These are phyloP conservation scores for Herpetotheres cachinnans DNA, from an alignment of 2,113 vertebrate genomes.

Conservation along the genomic window DNA sequence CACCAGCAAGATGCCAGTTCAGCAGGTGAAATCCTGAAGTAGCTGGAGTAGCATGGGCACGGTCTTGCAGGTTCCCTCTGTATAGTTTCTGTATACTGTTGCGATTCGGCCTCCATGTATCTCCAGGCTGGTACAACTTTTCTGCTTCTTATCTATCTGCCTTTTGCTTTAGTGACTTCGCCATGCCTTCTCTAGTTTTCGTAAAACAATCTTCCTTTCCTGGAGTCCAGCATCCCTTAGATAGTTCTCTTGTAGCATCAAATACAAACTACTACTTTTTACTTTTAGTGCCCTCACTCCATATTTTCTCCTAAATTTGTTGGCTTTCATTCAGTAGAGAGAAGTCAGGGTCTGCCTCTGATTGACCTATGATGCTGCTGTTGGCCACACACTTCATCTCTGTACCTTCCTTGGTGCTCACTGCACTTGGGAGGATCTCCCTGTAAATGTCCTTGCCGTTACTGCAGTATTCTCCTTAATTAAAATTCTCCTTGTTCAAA, in stretches of 20 bases:
- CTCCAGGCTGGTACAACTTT: neutral
- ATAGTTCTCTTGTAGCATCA: neutral
- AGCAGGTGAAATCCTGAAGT: neutral
- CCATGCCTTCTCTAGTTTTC: neutral
- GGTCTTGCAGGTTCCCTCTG: neutral
- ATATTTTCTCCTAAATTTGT: neutral
- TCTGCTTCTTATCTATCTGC: rapidly evolving
- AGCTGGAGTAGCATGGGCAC: neutral
- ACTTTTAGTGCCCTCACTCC: neutral
- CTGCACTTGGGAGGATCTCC: neutral
- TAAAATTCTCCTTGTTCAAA: slow-evolving; percentile 21
- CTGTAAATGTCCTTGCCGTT: neutral
- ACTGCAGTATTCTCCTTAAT: neutral
- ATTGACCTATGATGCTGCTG: neutral
- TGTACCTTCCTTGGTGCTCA: neutral
- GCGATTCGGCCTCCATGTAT: neutral
- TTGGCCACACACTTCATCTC: neutral
- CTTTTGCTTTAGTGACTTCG: neutral
- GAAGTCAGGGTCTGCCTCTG: neutral
- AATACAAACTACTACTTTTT: neutral
- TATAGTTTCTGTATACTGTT: neutral
- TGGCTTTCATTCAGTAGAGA: neutral
- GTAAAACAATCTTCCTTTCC: neutral
- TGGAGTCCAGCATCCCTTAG: neutral
- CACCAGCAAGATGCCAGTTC: neutral